Base-by-base conservation (phyloP, 2,113 vertebrate species). In the Gavia stellata region DNA sequence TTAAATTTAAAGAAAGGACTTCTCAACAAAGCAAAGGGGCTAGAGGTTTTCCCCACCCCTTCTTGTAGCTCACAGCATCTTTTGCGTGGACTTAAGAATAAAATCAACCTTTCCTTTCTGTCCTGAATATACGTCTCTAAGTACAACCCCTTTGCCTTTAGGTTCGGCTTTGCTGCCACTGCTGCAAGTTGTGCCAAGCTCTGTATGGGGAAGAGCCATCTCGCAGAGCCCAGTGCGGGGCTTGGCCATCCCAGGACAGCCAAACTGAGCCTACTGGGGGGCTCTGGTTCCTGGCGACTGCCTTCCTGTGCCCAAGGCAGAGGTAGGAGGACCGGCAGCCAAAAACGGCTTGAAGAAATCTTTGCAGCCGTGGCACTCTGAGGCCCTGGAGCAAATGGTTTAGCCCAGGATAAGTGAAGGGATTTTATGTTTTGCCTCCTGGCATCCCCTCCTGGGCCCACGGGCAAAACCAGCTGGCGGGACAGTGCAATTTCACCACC, bases 251-350 rank as follows among this genome's bases (percentile, higher is more conserved):
- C n/a, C 29, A 53, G 44, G 42, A 47, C n/a, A 50, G 77, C 50
- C 29, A 75, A 59, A 44, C 21, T 12, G 56, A 81, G 62, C 38
- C 40, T 63, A 1, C 23, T 7, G 23, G 16, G 6, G n/a, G 33
- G 5, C 67, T 42, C 59, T 81, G 71, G 20, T 45, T 78, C 55
- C 61, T 1, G 0, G 13, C 0, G 0, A 52, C 79, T 34, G 14
- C 33, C 26, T 81, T 74, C 50, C 80, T 59, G 14, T 70, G 38
- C 79, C 25, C 6, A 14, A 85, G 55, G 75, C 81, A 94, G 75
- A 59, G 42, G 10, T 17, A 55, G 82, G 36, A 83, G 67, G 29
- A 66, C 23, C 2, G 0, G 49, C 47, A 85, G 58, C 84, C 84
- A 86, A 83, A 92, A 88, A 10, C 50, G 86, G 21, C 52, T 88